Evolutionary conservation across 2,113 vertebrate genomes (phyloP).

Genomic region (Podarcis raffonei): DNA sequence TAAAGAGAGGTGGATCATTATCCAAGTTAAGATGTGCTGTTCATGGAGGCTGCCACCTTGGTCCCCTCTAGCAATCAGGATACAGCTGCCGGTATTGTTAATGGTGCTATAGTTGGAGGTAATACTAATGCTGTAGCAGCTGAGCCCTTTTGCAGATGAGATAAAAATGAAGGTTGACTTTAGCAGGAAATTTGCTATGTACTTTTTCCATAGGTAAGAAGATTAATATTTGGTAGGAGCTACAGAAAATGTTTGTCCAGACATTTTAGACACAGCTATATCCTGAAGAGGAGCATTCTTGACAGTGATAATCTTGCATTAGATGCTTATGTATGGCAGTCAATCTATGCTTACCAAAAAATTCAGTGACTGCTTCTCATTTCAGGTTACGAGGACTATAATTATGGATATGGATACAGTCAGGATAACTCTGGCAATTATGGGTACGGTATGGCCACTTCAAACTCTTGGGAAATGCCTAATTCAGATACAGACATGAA

Average conservation of each 20-base stretch:
- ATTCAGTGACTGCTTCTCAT: not conserved
- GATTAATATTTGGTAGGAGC: not conserved
- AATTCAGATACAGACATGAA: conserved; percentile 67
- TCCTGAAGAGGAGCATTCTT: not conserved
- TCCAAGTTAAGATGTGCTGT: not conserved
- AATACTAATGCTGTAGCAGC: not conserved
- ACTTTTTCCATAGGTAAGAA: not conserved
- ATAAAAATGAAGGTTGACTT: not conserved
- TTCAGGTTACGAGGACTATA: conserved; percentile 77
- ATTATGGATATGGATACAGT: conserved; percentile 75
- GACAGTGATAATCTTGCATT: not conserved
- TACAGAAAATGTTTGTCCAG: not conserved
- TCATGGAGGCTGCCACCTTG: not conserved
- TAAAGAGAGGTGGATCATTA: not conserved
- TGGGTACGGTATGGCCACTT: conserved; percentile 71
- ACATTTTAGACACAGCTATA: not conserved
- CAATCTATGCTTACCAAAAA: conserved; percentile 1
- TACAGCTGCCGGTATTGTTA: not conserved
- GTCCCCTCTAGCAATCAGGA: not conserved
- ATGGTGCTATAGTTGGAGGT: not conserved
- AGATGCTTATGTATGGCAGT: not conserved
- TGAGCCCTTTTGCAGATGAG: not conserved
- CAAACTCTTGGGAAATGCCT: conserved; percentile 75
- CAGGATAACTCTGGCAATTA: conserved; percentile 73
- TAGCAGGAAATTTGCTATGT: not conserved